phyloP scores from a whole-genome alignment of 2,113 vertebrate genomes.

The Tragelaphus imberbis region DNA sequence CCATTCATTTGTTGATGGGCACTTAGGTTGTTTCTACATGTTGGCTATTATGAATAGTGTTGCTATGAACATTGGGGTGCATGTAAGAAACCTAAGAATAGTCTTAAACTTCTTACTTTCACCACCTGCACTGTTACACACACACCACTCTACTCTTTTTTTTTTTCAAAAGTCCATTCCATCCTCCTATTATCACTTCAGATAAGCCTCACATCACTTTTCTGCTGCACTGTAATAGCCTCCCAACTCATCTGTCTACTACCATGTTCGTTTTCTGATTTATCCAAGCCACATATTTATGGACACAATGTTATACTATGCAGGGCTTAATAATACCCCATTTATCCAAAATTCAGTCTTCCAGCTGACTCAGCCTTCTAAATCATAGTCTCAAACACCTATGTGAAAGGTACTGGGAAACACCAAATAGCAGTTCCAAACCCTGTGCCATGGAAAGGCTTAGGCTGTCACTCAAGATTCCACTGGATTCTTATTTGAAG shows the following conservation, averaged over 20 bases:
- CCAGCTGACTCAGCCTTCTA: background rate
- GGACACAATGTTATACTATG: background rate
- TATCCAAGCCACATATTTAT: background rate
- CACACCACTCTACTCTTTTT: background rate
- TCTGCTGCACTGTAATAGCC: background rate
- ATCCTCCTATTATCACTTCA: background rate
- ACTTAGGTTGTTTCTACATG: background rate
- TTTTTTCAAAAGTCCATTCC: background rate
- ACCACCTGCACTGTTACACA: background rate
- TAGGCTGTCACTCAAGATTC: background rate
- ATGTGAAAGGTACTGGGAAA: background rate
- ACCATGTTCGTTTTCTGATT: conserved; percentile 21
- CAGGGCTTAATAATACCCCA: background rate
- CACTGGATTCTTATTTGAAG: conserved; percentile 34
- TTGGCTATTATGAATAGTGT: background rate
- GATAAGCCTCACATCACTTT: background rate
- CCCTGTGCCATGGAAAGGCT: background rate
- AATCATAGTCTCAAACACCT: background rate
- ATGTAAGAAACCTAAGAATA: background rate
- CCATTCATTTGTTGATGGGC: background rate
- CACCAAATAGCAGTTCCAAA: background rate
- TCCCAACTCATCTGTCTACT: conserved; percentile 1
- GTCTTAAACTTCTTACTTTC: background rate
- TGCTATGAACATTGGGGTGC: background rate
- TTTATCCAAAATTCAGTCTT: background rate